Base-by-base conservation (phyloP, 2,113 vertebrate genomes). In the Hippoglossus stenolepis region DNA sequence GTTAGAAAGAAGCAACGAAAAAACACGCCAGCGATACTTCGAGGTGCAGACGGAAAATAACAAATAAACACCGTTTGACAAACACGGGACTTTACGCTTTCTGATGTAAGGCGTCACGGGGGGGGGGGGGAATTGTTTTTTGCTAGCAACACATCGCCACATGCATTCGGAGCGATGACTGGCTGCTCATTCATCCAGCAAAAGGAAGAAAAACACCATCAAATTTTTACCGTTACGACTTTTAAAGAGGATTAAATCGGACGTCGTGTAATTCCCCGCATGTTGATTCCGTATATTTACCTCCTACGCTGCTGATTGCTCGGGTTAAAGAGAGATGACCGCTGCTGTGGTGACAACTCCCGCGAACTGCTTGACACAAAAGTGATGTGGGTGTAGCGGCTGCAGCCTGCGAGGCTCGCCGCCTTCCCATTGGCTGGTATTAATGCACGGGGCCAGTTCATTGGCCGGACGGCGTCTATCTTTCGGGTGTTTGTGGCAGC, bases 351-450 rank as follows among this genome's bases (percentile, higher is more conserved):
- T 47, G 84, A 80, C 87, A 93, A 92, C 90, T 94, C 91, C 88
- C 87, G 91, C 92, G 91, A 92, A 90, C 87, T 91, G 87, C 89
- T 89, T 88, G 83, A 93, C 90, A 86, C 79, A 88, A 92, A 91
- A 93, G 80, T 91, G 85, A 75, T 88, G 94, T 93, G 92, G 92
- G 91, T 93, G 91, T 87, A 70, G 77, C 75, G 58, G 80, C 61
- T 9, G 70, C 45, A 88, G 80, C 56, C 86, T 72, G 85, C 87
- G 71, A 83, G 79, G 79, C 66, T 40, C n/a, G 73, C 40, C 47
- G 14, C 11, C 43, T 2, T 79, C 35, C 58, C 4, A 94, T 95
- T 93, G 92, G 93, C 26, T 64, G 54, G 14, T 69, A 60, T 24
- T 69, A 59, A 66, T 60, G 24, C 7, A 77, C 9, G 0, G 1